These are phyloP conservation scores for Oreochromis aureus DNA, from an alignment of 2,113 vertebrate genomes.

Conservation along the genomic window DNA sequence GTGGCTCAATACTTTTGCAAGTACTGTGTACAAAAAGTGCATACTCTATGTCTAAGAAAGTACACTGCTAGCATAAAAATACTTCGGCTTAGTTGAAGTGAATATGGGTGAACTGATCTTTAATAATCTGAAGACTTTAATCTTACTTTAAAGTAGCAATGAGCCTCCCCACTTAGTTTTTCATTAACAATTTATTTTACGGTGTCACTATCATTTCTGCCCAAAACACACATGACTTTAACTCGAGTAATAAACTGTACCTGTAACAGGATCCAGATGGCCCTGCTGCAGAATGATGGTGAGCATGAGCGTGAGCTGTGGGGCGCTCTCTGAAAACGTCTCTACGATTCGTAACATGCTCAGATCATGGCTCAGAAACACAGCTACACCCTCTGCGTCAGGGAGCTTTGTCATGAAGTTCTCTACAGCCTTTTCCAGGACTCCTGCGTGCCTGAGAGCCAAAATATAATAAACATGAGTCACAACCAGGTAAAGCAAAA, in stretches of 20 bases:
- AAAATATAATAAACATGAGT: background rate
- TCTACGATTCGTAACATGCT: background rate
- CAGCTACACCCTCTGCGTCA: accelerated
- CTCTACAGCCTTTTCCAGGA: constrained; percentile 21
- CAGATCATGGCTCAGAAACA: background rate
- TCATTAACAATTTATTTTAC: background rate
- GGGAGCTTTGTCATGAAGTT: accelerated
- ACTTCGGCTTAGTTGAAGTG: background rate
- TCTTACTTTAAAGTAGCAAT: background rate
- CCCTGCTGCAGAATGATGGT: background rate
- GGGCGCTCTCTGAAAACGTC: background rate
- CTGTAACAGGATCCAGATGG: background rate
- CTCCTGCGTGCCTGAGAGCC: constrained; percentile 19
- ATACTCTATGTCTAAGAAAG: background rate
- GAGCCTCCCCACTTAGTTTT: background rate
- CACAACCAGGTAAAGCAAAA: background rate
- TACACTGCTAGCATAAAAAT: background rate
- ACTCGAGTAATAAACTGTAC: background rate
- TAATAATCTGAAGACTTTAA: background rate
- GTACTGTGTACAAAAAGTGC: background rate
- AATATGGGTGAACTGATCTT: background rate
- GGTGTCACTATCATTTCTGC: background rate
- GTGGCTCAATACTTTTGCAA: background rate
- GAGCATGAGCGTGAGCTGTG: background rate
- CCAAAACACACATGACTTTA: background rate